A percentile compares a stretch with the other conserved stretches of the same genome.
Conservation (phyloP, 2,888 invertebrate genomes). For the Cactoblastis cactorum region DNA sequence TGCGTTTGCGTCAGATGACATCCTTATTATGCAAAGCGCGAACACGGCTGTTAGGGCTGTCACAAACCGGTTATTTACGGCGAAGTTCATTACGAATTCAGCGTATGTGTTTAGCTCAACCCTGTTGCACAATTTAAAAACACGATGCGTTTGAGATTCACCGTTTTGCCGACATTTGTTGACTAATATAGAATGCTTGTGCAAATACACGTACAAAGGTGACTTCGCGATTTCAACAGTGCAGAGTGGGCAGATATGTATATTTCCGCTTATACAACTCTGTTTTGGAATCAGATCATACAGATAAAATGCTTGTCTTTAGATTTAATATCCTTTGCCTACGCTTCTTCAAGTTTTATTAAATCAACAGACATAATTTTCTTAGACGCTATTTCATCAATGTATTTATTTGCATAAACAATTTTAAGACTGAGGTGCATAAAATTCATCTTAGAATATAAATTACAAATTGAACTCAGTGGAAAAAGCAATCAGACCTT, state of each 20-base stretch:
- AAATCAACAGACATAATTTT: too few relatives aligned
- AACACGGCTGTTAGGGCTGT: slow-evolving; percentile 19
- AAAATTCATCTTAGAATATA: neutral
- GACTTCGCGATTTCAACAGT: neutral
- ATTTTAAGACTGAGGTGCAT: too few relatives aligned
- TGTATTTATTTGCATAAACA: too few relatives aligned
- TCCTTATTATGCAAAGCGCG: slow-evolving; percentile 20
- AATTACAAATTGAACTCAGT: neutral
- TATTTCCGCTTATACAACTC: neutral
- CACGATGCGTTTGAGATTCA: slow-evolving; percentile 47
- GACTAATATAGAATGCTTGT: neutral
- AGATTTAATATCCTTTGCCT: neutral
- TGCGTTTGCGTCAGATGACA: slow-evolving; percentile 16
- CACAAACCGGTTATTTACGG: slow-evolving; percentile 19
- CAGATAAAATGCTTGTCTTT: neutral
- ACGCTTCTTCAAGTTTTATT: too few relatives aligned
- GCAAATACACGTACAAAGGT: neutral
- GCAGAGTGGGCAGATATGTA: neutral
- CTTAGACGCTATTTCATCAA: too few relatives aligned
- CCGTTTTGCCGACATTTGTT: slow-evolving; percentile 27
- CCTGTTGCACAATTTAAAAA: slow-evolving; percentile 44
- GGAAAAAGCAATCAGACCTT: neutral
- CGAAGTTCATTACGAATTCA: slow-evolving; percentile 16
- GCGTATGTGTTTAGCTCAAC: slow-evolving; percentile 35
- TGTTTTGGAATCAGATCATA: neutral